These are phyloP conservation scores for Nannoperca obscura DNA, from an alignment of 2,797 vertebrate genomes.

Conservation along the genomic window DNA sequence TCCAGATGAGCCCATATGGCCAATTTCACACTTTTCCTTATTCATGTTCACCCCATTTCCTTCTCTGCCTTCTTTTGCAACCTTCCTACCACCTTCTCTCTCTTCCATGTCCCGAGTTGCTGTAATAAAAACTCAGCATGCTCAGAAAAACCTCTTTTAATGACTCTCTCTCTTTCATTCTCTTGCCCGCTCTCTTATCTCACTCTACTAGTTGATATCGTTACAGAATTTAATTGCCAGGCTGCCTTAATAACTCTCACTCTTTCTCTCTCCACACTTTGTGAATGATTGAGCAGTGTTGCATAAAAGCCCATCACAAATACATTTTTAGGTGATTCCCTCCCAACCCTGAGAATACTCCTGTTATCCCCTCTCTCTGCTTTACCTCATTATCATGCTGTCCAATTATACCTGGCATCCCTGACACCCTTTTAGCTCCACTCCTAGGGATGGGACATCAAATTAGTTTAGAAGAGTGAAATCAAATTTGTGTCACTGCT, in stretches of 20 bases:
- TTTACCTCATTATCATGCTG: slow-evolving; percentile 74
- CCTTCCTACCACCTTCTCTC: slow-evolving; percentile 26
- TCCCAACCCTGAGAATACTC: slow-evolving; percentile 54
- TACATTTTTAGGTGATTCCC: slow-evolving; percentile 62
- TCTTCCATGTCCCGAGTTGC: slow-evolving; percentile 9
- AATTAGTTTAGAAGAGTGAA: slow-evolving; percentile 79
- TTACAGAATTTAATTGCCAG: slow-evolving; percentile 81
- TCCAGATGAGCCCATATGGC: slow-evolving; percentile 14
- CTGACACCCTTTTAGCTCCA: slow-evolving; percentile 73
- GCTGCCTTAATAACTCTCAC: slow-evolving; percentile 71
- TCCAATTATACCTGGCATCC: slow-evolving; percentile 80
- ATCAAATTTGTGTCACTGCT: slow-evolving; percentile 80
- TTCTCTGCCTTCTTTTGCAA: slow-evolving; percentile 26
- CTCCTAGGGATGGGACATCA: slow-evolving; percentile 70
- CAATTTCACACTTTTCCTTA: slow-evolving; percentile 31
- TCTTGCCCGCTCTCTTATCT: slow-evolving; percentile 62
- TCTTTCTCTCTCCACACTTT: slow-evolving; percentile 40
- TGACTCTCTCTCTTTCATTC: slow-evolving; percentile 41
- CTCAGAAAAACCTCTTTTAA: slow-evolving; percentile 42
- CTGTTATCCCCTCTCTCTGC: slow-evolving; percentile 65
- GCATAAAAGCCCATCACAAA: slow-evolving; percentile 63
- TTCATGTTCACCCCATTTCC: slow-evolving; percentile 25
- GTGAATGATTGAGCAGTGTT: slow-evolving; percentile 66
- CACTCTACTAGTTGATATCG: slow-evolving; percentile 63
- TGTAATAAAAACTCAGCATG: slow-evolving; percentile 48